phyloP scores from a whole-genome alignment of 2,797 vertebrate genomes.

The Sphaeramia orbicularis region DNA sequence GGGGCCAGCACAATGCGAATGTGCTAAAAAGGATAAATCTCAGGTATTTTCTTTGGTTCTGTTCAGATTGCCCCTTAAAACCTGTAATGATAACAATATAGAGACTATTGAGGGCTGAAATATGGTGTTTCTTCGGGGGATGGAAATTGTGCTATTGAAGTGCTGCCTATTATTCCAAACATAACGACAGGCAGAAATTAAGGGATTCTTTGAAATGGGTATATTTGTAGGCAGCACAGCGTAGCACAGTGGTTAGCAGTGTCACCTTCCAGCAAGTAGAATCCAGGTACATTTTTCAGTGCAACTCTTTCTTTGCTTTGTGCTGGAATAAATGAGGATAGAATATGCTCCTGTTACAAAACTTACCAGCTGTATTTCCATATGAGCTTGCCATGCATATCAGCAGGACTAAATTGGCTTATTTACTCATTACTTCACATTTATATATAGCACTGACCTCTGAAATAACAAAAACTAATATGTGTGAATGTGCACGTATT shows the following conservation, averaged over 20 bases:
- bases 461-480: no score
- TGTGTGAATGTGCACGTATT: no score
- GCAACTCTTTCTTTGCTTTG: background rate
- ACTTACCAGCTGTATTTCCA: slow-evolving; percentile 1
- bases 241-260: slow-evolving; percentile 3
- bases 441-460: background rate
- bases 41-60: slow-evolving; percentile 9
- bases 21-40: slow-evolving; percentile 25
- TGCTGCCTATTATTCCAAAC: slow-evolving; percentile 16
- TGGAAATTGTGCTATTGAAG: slow-evolving; percentile 13
- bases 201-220: slow-evolving; percentile 22
- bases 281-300: slow-evolving; percentile 17
- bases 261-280: slow-evolving; percentile 9
- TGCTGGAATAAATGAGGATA: slow-evolving; percentile 1
- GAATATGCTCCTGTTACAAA: background rate
- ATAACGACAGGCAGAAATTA: slow-evolving; percentile 12
- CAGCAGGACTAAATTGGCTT: background rate
- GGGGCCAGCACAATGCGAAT: slow-evolving; percentile 10
- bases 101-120: slow-evolving; percentile 9
- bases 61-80: slow-evolving; percentile 27
- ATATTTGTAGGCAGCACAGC: slow-evolving; percentile 7
- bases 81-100: slow-evolving; percentile 22
- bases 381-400: slow-evolving; percentile 10
- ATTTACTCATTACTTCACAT: background rate
- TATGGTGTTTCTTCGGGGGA: slow-evolving; percentile 1